Conservation (phyloP, 2,113 vertebrate species). For the Platichthys flesus region DNA sequence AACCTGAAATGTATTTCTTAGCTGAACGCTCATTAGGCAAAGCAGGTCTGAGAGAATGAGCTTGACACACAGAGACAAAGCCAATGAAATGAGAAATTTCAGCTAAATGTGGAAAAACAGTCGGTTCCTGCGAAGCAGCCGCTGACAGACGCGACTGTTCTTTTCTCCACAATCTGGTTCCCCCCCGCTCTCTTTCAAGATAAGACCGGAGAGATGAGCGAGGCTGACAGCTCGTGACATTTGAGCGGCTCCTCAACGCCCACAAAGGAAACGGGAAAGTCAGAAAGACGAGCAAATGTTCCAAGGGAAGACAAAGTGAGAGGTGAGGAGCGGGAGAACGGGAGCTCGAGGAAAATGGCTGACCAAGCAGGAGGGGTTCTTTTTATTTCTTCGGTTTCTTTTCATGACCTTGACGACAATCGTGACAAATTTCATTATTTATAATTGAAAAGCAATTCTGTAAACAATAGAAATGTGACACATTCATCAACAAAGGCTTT, state of each 20-base stretch:
- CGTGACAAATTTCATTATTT: conserved; percentile 22
- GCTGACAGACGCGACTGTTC: conserved; percentile 10
- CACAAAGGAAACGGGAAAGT: conserved; percentile 44
- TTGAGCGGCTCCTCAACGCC: conserved; percentile 45
- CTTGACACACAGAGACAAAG: conserved; percentile 14
- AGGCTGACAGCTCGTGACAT: conserved; percentile 65
- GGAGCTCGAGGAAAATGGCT: conserved; percentile 18
- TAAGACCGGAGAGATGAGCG: conserved; percentile 49
- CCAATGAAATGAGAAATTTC: conserved; percentile 18
- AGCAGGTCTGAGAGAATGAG: neutral
- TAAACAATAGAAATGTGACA: conserved; percentile 14
- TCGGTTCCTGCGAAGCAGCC: neutral
- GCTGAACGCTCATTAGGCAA: neutral
- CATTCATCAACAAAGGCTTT: conserved; percentile 2
- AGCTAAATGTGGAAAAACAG: conserved; percentile 2
- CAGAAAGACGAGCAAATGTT: conserved; percentile 40
- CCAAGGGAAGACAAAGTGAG: conserved; percentile 46
- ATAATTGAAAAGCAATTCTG: conserved; percentile 23
- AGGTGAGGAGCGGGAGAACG: conserved; percentile 22
- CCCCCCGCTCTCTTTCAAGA: conserved; percentile 32
- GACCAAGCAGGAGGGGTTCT: conserved; percentile 4
- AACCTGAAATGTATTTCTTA: too few relatives aligned
- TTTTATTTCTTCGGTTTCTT: neutral
- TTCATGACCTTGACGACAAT: conserved; percentile 16
- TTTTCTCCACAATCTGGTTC: conserved; percentile 2